Base-by-base conservation (phyloP, 1,140 invertebrate species). In the Pantala flavescens region DNA sequence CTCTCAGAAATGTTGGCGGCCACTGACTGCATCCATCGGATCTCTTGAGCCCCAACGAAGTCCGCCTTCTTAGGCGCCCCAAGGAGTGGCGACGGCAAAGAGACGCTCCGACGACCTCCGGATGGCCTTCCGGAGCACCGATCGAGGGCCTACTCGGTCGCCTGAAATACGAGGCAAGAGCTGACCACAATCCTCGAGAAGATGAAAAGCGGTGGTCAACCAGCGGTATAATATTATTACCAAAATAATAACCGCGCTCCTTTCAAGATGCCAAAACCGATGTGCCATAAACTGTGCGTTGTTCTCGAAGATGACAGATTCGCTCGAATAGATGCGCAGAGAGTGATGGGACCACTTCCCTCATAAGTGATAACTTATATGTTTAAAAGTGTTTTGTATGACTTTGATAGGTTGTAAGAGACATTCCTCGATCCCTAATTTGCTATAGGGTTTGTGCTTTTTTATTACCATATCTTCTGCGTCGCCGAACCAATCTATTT, bases 1-100 rank as follows among this genome's bases (percentile, higher is more conserved):
- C 79, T 43, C 76, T 88, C 75, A 84, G 89, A 74, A 87, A 89
- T 77, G 83, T 89, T n/a, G 88, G 88, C 71, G 84, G 87, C 76
- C 87, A 89, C 77, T 89, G 77, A 85, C 73, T 36, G 28, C 28
- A 36, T 36, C 28, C 28, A 36, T 5, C 9, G 28, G 28, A 36
- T 36, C 28, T 36, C 28, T 36, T 36, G 9, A 36, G 28, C 28
- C 28, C 28, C 28, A 5, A 36, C 2, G 28, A 36, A 36, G 28
- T 36, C 28, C 28, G 28, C 28, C n/a, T n/a, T n/a, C n/a, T n/a
- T 5, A 36, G 28, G 28, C 28, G 9, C 28, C 28, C 28, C 3
- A 36, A 36, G 28, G 28, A 36, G 28, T 9, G 9, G 28, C 28
- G 28, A n/a, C 28, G 28, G 28, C 28, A 9, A 36, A 36, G 9